A percentile compares a stretch with the other conserved stretches of the same genome.
phyloP scores from a whole-genome alignment of 2,888 invertebrate species.

The Cyclophora punctaria region DNA sequence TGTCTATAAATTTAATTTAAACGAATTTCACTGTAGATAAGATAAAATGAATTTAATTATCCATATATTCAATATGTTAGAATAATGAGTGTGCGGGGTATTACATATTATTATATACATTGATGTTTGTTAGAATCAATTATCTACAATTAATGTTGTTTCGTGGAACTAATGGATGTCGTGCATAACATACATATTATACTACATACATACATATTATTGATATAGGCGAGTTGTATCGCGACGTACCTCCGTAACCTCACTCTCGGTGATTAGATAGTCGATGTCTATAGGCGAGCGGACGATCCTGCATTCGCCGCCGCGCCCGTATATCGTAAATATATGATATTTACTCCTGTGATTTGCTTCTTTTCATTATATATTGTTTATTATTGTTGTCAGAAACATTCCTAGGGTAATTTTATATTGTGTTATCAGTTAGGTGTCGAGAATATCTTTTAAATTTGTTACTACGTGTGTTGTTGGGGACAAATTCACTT shows the following conservation, averaged over 20 bases:
- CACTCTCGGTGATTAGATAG: neutral
- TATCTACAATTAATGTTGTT: constrained; percentile 43
- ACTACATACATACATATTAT: constrained; percentile 48
- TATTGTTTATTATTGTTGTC: constrained; percentile 55
- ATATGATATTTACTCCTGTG: constrained; percentile 69
- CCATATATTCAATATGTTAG: constrained; percentile 41
- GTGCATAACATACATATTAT: constrained; percentile 31
- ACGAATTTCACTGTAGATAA: constrained; percentile 60
- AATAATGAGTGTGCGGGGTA: constrained; percentile 52
- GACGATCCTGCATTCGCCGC: no score
- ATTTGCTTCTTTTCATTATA: constrained; percentile 60
- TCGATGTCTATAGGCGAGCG: no score
- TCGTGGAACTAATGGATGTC: constrained; percentile 40
- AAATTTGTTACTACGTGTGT: constrained; percentile 36
- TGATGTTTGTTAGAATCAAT: constrained; percentile 60
- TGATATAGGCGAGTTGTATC: constrained; percentile 27
- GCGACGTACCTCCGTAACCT: constrained; percentile 4
- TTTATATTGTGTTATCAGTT: constrained; percentile 36
- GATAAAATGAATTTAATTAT: constrained; percentile 53
- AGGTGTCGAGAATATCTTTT: constrained; percentile 35
- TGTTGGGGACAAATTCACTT: constrained; percentile 39
- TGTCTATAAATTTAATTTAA: constrained; percentile 48
- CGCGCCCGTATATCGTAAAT: constrained; percentile 46
- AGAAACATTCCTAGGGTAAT: constrained; percentile 62
- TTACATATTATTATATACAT: constrained; percentile 36